Base-by-base conservation (phyloP, 2,797 vertebrate species). In the Anniella stebbinsi region DNA sequence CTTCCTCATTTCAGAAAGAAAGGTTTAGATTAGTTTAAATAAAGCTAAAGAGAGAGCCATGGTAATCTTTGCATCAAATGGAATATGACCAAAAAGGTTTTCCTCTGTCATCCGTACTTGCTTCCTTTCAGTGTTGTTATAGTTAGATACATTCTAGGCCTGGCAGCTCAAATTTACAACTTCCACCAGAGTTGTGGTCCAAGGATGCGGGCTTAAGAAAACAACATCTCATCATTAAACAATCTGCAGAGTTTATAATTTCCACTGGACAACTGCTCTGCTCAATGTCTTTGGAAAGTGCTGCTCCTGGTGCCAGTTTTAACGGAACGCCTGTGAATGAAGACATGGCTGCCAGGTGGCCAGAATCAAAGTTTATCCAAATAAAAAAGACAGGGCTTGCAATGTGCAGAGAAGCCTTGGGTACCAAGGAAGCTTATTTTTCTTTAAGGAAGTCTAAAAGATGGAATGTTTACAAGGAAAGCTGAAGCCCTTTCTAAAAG, bases 191-290 rank as follows among this genome's bases (percentile, higher is more conserved):
- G 87, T 89, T 92, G 45, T 48, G 93, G 96, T 94, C 88, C 96
- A 97, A 97, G 96, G 96, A 96, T 95, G 84, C 10, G 73, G 48
- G 76, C 80, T 89, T 81, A 73, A 94, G 88, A 95, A 95, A 95
- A 95, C 67, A 93, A 88, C 95, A 93, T 82, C 63, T 92, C 85
- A 90, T 92, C 75, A 88, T 5, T 0, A 89, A 88, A 93, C 33
- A 73, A 76, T 88, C 94, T 90, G 88, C 76, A 90, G 84, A 88
- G 45, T 54, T 93, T 94, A 87, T 89, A 83, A 93, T 94, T 96
- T 96, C 89, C 89, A 95, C 54, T 69, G 91, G 57, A 75, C 54
- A 88, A 89, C 82, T 93, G 90, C 3, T 86, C 81, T 93, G 84
- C 72, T 75, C 70, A 87, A 15, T 89, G 90, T 91, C 92, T 87